Percentiles rank a stretch among this genome's conserved stretches.
phyloP scores from a whole-genome alignment of 1,140 invertebrate genomes.

The Drosophila seguyi region DNA sequence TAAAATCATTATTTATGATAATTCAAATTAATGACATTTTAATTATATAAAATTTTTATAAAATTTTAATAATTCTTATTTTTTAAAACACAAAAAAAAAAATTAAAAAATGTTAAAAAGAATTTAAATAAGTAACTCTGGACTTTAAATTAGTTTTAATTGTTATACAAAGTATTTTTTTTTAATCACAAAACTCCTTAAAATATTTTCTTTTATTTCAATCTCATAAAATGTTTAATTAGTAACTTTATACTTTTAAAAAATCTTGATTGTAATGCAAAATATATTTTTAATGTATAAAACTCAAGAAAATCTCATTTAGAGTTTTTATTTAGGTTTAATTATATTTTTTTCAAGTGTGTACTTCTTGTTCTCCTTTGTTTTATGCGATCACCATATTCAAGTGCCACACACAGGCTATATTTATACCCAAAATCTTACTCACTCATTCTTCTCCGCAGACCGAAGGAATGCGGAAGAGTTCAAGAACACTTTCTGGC shows the following conservation, averaged over 20 bases:
- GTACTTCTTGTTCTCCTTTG: conserved; percentile 3
- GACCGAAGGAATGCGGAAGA: conserved; percentile 26
- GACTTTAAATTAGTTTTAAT: background rate
- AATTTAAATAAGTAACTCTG: background rate
- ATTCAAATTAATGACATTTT: too few species aligned
- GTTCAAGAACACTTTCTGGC: conserved; percentile 19
- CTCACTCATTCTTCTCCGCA: background rate
- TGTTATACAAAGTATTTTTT: background rate
- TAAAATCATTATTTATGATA: too few species aligned
- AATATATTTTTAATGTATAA: background rate
- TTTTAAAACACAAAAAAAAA: too few species aligned
- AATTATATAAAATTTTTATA: too few species aligned
- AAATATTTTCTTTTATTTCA: background rate
- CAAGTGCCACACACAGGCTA: conserved; percentile 11
- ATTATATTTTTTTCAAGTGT: conserved; percentile 6
- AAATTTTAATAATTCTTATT: too few species aligned
- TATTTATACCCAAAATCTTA: conserved; percentile 13
- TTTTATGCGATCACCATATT: conserved; percentile 16
- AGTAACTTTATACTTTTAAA: background rate
- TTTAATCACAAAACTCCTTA: background rate
- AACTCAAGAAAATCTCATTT: background rate
- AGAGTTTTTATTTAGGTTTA: background rate
- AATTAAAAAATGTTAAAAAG: too few species aligned
- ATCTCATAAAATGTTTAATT: too few species aligned
- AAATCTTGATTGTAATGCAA: background rate